These are phyloP conservation scores for Diprion similis DNA, from an alignment of 1,140 invertebrate species.

Conservation along the genomic window DNA sequence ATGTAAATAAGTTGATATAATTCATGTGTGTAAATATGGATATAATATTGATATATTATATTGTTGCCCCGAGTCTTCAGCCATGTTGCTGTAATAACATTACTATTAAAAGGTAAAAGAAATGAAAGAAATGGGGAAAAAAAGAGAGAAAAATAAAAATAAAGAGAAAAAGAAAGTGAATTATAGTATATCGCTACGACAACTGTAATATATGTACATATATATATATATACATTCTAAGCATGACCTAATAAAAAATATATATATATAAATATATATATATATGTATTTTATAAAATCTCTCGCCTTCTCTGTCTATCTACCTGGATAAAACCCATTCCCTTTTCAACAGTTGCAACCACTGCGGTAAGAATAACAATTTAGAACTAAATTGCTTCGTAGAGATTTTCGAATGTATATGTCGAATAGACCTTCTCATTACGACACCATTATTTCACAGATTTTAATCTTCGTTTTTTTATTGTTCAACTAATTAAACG, in stretches of 20 bases:
- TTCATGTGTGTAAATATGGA: constrained; percentile 13
- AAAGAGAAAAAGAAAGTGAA: neutral
- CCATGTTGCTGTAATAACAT: neutral
- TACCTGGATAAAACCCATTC: neutral
- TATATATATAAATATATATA: constrained; percentile 1
- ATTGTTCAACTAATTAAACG: too few relatives aligned
- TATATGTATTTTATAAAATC: constrained; percentile 4
- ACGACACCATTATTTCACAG: too few relatives aligned
- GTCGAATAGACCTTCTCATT: too few relatives aligned
- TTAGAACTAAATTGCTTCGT: too few relatives aligned
- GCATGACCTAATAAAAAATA: constrained; percentile 2
- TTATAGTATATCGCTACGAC: neutral
- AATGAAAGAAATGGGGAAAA: neutral
- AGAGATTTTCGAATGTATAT: too few relatives aligned
- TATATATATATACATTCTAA: constrained; percentile 10
- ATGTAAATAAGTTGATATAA: constrained; percentile 9
- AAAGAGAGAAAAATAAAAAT: neutral
- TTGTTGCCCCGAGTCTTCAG: constrained; percentile 9
- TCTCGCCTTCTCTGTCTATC: neutral
- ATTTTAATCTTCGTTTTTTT: too few relatives aligned
- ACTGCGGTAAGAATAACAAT: neutral
- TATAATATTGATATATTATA: constrained; percentile 10
- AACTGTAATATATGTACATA: constrained; percentile 15
- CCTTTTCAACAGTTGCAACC: neutral
- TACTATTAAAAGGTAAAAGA: neutral